Evolutionary conservation across 2,888 invertebrate genomes (phyloP).

Genomic region (Lagria hirta): DNA sequence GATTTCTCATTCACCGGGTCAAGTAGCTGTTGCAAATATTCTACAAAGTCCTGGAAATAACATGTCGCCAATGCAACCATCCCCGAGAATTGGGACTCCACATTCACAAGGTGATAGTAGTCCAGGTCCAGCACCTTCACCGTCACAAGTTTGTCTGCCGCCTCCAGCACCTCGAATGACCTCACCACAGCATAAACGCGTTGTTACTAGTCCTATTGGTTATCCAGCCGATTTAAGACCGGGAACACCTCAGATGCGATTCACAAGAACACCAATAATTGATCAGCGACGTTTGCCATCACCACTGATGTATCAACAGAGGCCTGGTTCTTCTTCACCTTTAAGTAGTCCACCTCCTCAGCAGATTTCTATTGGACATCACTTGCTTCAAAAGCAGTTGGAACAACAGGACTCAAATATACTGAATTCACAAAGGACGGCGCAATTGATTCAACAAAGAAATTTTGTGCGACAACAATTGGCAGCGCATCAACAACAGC

Average conservation of each 20-base stretch:
- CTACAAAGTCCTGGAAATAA: conserved; percentile 57
- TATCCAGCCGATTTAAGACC: conserved; percentile 41
- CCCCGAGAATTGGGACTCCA: conserved; percentile 64
- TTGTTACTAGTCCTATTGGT: conserved; percentile 59
- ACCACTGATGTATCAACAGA: conserved; percentile 49
- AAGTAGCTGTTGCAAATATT: conserved; percentile 50
- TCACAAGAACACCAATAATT: conserved; percentile 44
- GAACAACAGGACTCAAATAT: conserved; percentile 56
- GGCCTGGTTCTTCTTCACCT: conserved; percentile 50
- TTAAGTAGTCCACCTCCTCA: conserved; percentile 51
- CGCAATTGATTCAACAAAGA: conserved; percentile 47
- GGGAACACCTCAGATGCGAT: conserved; percentile 43
- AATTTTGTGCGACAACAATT: conserved; percentile 45
- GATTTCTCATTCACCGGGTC: conserved; percentile 56
- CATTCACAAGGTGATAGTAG: conserved; percentile 64
- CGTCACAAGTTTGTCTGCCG: conserved; percentile 52
- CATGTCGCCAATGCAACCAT: conserved; percentile 62
- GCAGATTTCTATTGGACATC: conserved; percentile 46
- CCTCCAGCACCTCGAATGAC: conserved; percentile 59
- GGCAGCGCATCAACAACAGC: conserved; percentile 51
- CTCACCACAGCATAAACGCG: conserved; percentile 60
- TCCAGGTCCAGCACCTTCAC: conserved; percentile 59
- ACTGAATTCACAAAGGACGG: conserved; percentile 50
- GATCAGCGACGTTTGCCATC: conserved; percentile 48
- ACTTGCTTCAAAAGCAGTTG: conserved; percentile 52